Evolutionary conservation across 1,140 invertebrate genomes (phyloP).

Genomic region (Drosophila insularis): DNA sequence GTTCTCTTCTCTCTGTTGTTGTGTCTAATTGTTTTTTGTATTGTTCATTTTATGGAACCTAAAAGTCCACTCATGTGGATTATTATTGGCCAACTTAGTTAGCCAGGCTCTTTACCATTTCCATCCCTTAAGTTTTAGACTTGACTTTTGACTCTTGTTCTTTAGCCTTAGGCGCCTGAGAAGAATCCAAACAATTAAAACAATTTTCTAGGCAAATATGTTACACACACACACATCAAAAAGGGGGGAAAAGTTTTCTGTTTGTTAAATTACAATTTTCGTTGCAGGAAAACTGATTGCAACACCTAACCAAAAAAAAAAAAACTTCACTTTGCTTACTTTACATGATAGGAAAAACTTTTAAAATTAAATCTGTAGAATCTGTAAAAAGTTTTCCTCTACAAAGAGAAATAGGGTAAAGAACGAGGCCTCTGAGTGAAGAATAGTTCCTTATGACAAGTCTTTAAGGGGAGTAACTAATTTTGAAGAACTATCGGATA

Average conservation of each 20-base stretch:
- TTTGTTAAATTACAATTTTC: conserved; percentile 59
- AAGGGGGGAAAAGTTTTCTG: background rate
- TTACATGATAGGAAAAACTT: conserved; percentile 50
- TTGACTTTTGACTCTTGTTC: conserved; percentile 20
- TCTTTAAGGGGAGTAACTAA: background rate
- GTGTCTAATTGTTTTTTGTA: conserved; percentile 31
- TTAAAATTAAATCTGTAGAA: conserved; percentile 61
- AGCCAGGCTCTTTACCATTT: conserved; percentile 29
- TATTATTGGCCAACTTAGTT: conserved; percentile 58
- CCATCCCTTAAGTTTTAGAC: conserved; percentile 22
- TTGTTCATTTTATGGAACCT: conserved; percentile 9
- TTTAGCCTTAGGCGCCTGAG: background rate
- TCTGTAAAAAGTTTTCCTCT: conserved; percentile 42
- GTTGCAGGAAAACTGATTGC: conserved; percentile 45
- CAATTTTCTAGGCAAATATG: conserved; percentile 69
- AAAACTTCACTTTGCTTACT: background rate
- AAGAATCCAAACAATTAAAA: conserved; percentile 63
- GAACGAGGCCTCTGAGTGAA: background rate
- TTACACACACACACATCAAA: conserved; percentile 41
- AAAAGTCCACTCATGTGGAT: conserved; percentile 47
- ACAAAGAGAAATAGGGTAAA: background rate
- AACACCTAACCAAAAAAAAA: conserved; percentile 36
- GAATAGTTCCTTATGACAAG: too few relatives aligned
- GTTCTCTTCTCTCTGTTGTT: conserved; percentile 30
- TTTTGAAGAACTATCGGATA: too few relatives aligned